Evolutionary conservation across 2,888 invertebrate genomes (phyloP), one percentile per base, ranked within the genome.

Genomic region (Phaedon cochleariae): DNA sequence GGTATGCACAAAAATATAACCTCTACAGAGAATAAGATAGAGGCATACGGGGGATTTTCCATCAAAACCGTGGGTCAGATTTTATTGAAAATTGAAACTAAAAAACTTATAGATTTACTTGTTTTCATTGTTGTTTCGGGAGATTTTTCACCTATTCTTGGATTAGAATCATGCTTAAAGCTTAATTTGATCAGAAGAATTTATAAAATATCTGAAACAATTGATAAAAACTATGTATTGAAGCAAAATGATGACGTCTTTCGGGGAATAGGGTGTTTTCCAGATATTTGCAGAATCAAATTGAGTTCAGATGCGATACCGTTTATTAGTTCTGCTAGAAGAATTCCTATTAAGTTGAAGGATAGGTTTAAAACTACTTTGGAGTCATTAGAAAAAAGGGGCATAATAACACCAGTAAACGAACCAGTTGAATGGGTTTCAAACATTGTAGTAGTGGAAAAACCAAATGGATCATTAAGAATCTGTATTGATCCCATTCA

Each of bases 401-500:
- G 21, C 7, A 17, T 48, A 2, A 48, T 48, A 3, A 4, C 1
- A n/a, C n/a, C 18, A 18, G 48, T 48, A 20, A 21, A 17, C 7
- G 18, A 48, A 20, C 48, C 48, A 15, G 21, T 10, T 15, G 41
- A 41, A 20, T 48, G 34, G 59, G 48, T 48, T 15, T 46, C 17
- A 12, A 59, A 29, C 10, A 15, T 60, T 9, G 48, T 60, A 17
- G 48, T 60, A 10, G 41, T 52, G 4, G 60, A 60, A 52, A 54
- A 61, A 53, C 46, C 46, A 1, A 18, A 51, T 37, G 15, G 41
- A 18, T 20, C 52, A 5, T 6, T 64, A 20, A 49, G 64, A 29
- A 15, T 61, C 41, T 37, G 37, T 21, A 59, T 63, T 26, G 61
- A 61, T 45, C 54, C 54, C 6, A 53, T 15, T 9, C 51, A 53